Evolutionary conservation across 2,888 invertebrate genomes (phyloP).

Genomic region (Ophion costatus): DNA sequence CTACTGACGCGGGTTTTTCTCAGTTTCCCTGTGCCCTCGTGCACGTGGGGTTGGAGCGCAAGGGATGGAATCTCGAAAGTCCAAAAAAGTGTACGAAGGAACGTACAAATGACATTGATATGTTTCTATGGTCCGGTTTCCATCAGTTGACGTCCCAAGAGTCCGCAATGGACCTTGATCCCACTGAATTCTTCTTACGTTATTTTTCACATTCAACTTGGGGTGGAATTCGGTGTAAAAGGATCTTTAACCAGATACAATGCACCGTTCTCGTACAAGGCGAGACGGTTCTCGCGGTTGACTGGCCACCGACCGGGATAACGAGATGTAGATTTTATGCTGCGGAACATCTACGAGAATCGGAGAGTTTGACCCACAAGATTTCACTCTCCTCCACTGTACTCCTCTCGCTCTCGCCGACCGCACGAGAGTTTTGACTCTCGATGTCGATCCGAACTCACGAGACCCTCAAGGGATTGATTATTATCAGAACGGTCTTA

Average conservation of each 20-base stretch:
- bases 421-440: slow-evolving; percentile 8
- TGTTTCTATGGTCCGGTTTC: not conserved
- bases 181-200: not conserved
- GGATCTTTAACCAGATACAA: no score
- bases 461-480: not conserved
- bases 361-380: slow-evolving; percentile 58
- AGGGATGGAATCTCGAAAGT: no score
- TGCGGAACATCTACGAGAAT: slow-evolving; percentile 41
- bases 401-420: slow-evolving; percentile 5
- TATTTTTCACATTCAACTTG: not conserved
- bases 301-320: slow-evolving; percentile 41
- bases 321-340: slow-evolving; percentile 70
- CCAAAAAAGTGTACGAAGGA: no score
- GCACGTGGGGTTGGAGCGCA: no score
- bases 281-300: not conserved
- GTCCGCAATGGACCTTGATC: not conserved
- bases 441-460: not conserved
- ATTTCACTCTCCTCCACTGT: slow-evolving; percentile 54
- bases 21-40: no score
- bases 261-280: not conserved
- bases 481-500: not conserved
- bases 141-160: not conserved
- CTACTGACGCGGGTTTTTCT: no score
- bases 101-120: no score
- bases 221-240: not conserved